Evolutionary conservation across 2,888 invertebrate genomes (phyloP), one percentile per base, ranked within the genome.

Genomic region (Coleophora flavipennella): DNA sequence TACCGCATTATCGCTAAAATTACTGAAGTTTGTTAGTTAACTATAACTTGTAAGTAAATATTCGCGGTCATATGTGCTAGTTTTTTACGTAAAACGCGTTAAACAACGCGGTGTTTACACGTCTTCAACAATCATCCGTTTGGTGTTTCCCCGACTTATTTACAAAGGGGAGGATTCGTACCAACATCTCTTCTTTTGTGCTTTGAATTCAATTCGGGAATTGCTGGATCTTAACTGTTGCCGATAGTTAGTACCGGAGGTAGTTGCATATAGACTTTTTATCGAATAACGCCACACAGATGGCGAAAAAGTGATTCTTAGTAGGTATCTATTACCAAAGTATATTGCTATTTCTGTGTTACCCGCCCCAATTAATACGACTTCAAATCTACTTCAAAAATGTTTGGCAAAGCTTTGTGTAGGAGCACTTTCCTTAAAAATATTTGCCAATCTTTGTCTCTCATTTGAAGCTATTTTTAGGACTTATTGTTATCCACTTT

Each of bases 121-220:
- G 83, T 83, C 74, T 73, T 63, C 66, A 39, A n/a, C n/a, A n/a
- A n/a, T n/a, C 41, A 36, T 32, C 36, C 33, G 31, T 34, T n/a
- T n/a, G n/a, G n/a, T 36, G n/a, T 28, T 44, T 41, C 36, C 55
- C 54, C 57, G 57, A 62, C 66, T 56, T 75, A 73, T 77, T 71
- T 80, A 77, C 72, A 75, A 81, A 80, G 80, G 81, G 81, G 83
- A 70, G 83, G 77, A 78, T 74, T 66, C 66, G 50, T 57, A 49
- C 47, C 43, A 51, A 44, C 36, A 38, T 33, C 14, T 6, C 36
- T 8, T 29, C 31, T 12, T 26, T 25, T 13, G 12, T 13, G 13
- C 29, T 29, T 29, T 29, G 10, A 29, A 2, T 4, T 29, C 29
- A 10, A 9, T 29, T 29, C 4, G 10, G 20, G 6, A 20, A 20